Conservation (phyloP, 1,140 invertebrate genomes). For the Cotesia typhae region DNA sequence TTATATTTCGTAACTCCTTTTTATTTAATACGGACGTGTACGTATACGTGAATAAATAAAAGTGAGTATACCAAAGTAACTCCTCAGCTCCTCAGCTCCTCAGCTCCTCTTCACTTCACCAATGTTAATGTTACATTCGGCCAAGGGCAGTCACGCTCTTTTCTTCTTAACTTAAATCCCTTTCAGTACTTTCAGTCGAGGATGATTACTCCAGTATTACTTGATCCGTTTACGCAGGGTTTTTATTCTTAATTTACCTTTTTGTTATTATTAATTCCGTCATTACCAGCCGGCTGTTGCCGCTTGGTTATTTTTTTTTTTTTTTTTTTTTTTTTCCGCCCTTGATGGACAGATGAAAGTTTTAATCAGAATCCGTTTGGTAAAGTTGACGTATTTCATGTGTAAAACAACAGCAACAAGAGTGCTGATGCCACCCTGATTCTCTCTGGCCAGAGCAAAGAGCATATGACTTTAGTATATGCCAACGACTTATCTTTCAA, state of each 20-base stretch:
- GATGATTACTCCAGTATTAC: slow-evolving; percentile 25
- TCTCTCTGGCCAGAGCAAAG: no score
- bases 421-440: not conserved
- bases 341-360: slow-evolving; percentile 32
- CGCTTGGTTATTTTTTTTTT: not conserved
- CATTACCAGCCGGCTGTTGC: not conserved
- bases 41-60: not conserved
- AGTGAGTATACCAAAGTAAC: slow-evolving; percentile 31
- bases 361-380: slow-evolving; percentile 18
- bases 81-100: slow-evolving; percentile 22
- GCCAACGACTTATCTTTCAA: no score
- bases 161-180: slow-evolving; percentile 20
- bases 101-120: not conserved
- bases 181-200: slow-evolving; percentile 2
- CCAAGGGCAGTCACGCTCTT: slow-evolving; percentile 44
- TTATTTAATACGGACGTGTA: not conserved
- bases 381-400: not conserved
- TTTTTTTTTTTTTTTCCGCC: slow-evolving; percentile 19
- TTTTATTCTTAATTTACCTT: slow-evolving; percentile 9
- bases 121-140: slow-evolving; percentile 5
- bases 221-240: not conserved
- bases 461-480: not conserved
- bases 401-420: not conserved
- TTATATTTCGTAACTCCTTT: slow-evolving; percentile 32
- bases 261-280: slow-evolving; percentile 22